Conservation (phyloP, 1,140 invertebrate genomes). For the Hycleus cichorii region DNA sequence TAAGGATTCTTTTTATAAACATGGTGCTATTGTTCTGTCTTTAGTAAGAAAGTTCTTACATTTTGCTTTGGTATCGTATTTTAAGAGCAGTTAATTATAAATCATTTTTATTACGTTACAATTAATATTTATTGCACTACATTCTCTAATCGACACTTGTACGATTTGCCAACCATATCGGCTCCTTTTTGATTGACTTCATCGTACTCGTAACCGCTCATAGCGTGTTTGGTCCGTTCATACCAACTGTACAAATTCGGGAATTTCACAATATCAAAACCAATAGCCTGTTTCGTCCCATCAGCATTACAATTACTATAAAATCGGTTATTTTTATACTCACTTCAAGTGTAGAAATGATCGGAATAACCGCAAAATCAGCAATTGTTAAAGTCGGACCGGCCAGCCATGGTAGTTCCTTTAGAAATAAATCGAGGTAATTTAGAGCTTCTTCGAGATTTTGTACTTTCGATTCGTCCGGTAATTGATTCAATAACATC, state of each 20-base stretch:
- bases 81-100: too few relatives aligned
- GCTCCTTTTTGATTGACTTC: constrained; percentile 40
- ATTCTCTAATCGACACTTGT: too few relatives aligned
- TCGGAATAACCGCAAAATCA: constrained; percentile 39
- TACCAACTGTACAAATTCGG: constrained; percentile 27
- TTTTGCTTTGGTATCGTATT: too few relatives aligned
- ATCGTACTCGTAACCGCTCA: constrained; percentile 27
- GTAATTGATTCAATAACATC: neutral
- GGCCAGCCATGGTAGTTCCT: constrained; percentile 36
- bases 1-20: too few relatives aligned
- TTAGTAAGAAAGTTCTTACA: too few relatives aligned
- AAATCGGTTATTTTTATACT: too few relatives aligned
- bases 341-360: constrained; percentile 28
- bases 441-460: constrained; percentile 40
- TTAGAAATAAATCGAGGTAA: constrained; percentile 38
- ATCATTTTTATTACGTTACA: too few relatives aligned
- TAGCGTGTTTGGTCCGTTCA: constrained; percentile 21
- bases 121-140: too few relatives aligned
- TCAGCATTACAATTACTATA: neutral
- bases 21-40: too few relatives aligned
- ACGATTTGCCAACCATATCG: constrained; percentile 30
- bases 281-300: constrained; percentile 10
- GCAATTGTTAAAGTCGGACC: constrained; percentile 48
- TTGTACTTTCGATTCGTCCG: constrained; percentile 14
- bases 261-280: constrained; percentile 20